These are phyloP conservation scores for Chrysolina americana DNA, from an alignment of 2,888 invertebrate genomes.

Conservation along the genomic window DNA sequence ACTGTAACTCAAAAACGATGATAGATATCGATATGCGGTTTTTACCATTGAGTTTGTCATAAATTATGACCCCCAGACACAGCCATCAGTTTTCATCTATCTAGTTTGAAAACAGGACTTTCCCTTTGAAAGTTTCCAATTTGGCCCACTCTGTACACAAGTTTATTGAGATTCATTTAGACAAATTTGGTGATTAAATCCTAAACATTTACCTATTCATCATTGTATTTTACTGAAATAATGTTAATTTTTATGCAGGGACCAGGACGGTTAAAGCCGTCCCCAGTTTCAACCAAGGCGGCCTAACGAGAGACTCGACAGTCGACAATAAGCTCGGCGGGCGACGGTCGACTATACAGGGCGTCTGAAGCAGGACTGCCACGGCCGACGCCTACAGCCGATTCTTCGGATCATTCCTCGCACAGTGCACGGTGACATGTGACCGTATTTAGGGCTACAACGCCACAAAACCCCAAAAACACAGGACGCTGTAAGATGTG, in stretches of 20 bases:
- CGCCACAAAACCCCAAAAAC: slow-evolving; percentile 45
- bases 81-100: too few relatives aligned
- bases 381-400: slow-evolving; percentile 53
- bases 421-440: slow-evolving; percentile 58
- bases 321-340: slow-evolving; percentile 64
- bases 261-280: slow-evolving; percentile 53
- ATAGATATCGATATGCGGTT: too few relatives aligned
- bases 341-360: slow-evolving; percentile 50
- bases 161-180: too few relatives aligned
- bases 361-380: slow-evolving; percentile 49
- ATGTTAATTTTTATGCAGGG: slow-evolving; percentile 38
- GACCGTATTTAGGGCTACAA: slow-evolving; percentile 43
- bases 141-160: too few relatives aligned
- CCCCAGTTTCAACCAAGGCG: slow-evolving; percentile 54
- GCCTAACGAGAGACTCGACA: slow-evolving; percentile 64
- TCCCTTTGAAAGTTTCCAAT: too few relatives aligned
- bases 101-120: too few relatives aligned
- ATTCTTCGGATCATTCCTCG: slow-evolving; percentile 65
- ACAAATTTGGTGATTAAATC: too few relatives aligned
- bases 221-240: background rate
- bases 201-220: too few relatives aligned
- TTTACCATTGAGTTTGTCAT: too few relatives aligned
- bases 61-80: too few relatives aligned
- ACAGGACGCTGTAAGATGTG: slow-evolving; percentile 52
- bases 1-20: too few relatives aligned